Conservation (phyloP, 2,113 vertebrate species). For the Muscicapa adusta region DNA sequence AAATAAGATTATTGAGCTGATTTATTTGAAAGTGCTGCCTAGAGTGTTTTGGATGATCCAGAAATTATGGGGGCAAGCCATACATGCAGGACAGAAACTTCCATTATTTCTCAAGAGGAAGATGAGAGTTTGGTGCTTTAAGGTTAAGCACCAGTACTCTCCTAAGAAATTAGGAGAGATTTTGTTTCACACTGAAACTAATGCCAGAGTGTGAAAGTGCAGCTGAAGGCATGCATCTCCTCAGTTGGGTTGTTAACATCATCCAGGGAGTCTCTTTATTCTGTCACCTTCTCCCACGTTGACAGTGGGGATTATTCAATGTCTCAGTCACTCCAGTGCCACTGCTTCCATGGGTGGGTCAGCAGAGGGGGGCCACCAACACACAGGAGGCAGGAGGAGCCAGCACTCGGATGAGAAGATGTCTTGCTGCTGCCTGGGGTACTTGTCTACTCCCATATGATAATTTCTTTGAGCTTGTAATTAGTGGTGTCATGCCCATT, state of each 20-base stretch:
- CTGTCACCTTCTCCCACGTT: neutral
- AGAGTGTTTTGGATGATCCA: neutral
- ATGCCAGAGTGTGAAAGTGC: slow-evolving; percentile 3
- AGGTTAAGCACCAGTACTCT: neutral
- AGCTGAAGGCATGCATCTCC: slow-evolving; percentile 40
- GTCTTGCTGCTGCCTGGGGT: slow-evolving; percentile 30
- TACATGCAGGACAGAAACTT: neutral
- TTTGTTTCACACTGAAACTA: neutral
- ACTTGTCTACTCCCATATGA: slow-evolving; percentile 40
- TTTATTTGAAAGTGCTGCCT: neutral
- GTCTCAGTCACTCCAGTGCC: slow-evolving; percentile 23
- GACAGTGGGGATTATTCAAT: slow-evolving; percentile 47
- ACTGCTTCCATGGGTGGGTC: slow-evolving; percentile 21
- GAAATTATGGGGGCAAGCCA: neutral
- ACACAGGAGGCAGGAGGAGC: neutral
- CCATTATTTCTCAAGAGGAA: neutral
- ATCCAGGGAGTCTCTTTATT: neutral
- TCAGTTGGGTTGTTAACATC: slow-evolving; percentile 27
- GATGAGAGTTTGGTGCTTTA: neutral
- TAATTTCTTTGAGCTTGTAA: slow-evolving; percentile 36
- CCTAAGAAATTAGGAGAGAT: neutral
- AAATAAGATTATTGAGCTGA: neutral
- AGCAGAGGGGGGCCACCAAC: slow-evolving; percentile 10
- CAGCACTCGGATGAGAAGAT: neutral
- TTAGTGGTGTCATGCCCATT: slow-evolving; percentile 16